Percentiles rank a stretch among this genome's conserved stretches.
phyloP scores from a whole-genome alignment of 2,888 invertebrate genomes.

The Nineta flava region DNA sequence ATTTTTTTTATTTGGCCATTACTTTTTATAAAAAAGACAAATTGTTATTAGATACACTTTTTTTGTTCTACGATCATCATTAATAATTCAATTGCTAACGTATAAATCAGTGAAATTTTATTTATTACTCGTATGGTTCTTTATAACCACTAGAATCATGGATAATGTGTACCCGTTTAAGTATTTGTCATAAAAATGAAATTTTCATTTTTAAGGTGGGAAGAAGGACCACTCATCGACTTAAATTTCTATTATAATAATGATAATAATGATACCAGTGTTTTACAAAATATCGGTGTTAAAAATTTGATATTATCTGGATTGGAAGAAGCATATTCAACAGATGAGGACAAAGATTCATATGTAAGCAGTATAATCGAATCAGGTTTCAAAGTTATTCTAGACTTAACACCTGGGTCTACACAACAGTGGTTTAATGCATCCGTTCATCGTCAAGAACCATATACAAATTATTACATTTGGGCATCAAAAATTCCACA shows the following conservation, averaged over 20 bases:
- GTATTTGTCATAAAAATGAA: no score
- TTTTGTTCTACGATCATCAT: no score
- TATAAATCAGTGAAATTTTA: no score
- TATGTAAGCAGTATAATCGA: slow-evolving; percentile 33
- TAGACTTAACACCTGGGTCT: slow-evolving; percentile 62
- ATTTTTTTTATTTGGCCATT: background rate
- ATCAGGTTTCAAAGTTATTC: slow-evolving; percentile 41
- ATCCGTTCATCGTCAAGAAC: slow-evolving; percentile 38
- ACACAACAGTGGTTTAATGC: slow-evolving; percentile 56
- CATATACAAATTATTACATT: slow-evolving; percentile 59
- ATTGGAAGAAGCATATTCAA: slow-evolving; percentile 42
- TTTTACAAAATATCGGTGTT: no score
- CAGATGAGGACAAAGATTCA: slow-evolving; percentile 32
- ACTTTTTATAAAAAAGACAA: background rate
- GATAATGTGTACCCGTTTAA: no score
- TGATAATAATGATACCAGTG: no score
- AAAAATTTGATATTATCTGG: slow-evolving; percentile 29
- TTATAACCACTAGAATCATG: no score
- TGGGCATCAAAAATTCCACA: slow-evolving; percentile 53
- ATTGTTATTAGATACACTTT: slow-evolving; percentile 25
- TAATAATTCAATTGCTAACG: no score
- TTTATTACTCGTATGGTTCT: no score
- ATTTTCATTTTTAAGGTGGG: slow-evolving; percentile 30
- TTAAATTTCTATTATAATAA: slow-evolving; percentile 22
- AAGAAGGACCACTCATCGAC: slow-evolving; percentile 63